Percentiles rank a stretch among this genome's conserved stretches.
Conservation (phyloP, 2,888 invertebrate species). For the Callimorpha dominula region DNA sequence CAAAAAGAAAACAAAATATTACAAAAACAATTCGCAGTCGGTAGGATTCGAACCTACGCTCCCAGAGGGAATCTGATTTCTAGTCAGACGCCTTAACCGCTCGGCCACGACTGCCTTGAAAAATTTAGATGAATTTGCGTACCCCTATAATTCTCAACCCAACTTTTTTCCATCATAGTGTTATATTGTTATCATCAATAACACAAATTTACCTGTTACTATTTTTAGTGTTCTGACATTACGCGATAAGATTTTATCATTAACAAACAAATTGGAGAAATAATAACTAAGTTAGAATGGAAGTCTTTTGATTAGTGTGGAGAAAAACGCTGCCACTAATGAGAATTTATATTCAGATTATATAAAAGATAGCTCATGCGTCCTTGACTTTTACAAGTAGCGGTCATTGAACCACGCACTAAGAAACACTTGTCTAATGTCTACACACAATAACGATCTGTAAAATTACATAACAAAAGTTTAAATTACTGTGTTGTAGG, state of each 20-base stretch:
- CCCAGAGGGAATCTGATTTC: conserved; percentile 96
- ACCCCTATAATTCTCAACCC: neutral
- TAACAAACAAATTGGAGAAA: neutral
- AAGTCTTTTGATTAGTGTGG: neutral
- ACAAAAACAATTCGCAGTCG: conserved; percentile 88
- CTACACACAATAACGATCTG: conserved; percentile 26
- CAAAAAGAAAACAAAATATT: conserved; percentile 57
- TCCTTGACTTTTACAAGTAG: conserved; percentile 49
- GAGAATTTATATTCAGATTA: conserved; percentile 13
- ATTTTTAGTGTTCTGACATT: neutral
- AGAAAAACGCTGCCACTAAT: conserved; percentile 4
- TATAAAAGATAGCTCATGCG: conserved; percentile 10
- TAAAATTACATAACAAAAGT: conserved; percentile 21
- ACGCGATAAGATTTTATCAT: neutral
- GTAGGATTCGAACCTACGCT: conserved; percentile 97
- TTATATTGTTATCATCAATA: neutral
- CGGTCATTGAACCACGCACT: conserved; percentile 47
- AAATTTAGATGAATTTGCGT: conserved; percentile 42
- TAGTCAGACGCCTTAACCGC: conserved; percentile 96
- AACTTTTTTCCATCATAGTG: neutral
- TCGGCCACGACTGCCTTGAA: conserved; percentile 92
- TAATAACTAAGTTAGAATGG: neutral
- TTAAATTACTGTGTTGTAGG: conserved; percentile 19
- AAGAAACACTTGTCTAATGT: conserved; percentile 8
- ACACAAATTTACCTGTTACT: neutral